phyloP scores from a whole-genome alignment of 2,888 invertebrate genomes.

The Lepeophtheirus nordmannii region DNA sequence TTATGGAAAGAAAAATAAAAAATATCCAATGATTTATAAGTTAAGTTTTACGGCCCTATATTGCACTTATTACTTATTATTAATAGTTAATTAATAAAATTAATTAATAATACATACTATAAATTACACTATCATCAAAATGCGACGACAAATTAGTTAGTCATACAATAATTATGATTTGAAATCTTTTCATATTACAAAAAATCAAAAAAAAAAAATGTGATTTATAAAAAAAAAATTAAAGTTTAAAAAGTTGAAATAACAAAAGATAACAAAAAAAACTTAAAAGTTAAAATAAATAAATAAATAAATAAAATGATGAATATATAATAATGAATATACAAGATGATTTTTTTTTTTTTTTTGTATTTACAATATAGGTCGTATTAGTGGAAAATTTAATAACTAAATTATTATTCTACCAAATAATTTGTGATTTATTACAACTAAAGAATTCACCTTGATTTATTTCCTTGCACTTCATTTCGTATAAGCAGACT shows the following conservation, averaged over 20 bases:
- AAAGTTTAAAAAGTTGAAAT: background rate
- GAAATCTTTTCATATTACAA: too few species aligned
- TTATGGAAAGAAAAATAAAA: too few species aligned
- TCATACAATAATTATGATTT: too few species aligned
- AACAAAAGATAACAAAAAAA: background rate
- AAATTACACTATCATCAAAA: too few species aligned
- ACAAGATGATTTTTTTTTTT: background rate
- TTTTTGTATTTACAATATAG: slow-evolving; percentile 4
- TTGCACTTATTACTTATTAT: background rate
- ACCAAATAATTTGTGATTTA: slow-evolving; percentile 7
- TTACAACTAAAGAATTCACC: slow-evolving; percentile 1
- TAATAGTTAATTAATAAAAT: too few species aligned
- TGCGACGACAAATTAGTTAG: too few species aligned
- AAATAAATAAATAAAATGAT: background rate
- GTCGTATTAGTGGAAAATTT: background rate
- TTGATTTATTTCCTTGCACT: slow-evolving; percentile 3
- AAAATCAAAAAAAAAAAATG: background rate
- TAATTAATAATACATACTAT: too few species aligned
- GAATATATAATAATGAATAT: too few species aligned
- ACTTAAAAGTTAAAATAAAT: background rate
- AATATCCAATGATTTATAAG: background rate
- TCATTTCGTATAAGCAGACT: slow-evolving; percentile 6
- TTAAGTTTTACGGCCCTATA: background rate
- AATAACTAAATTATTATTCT: background rate
- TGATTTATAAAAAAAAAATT: background rate